Percentiles rank a stretch among this genome's conserved stretches.
Conservation (phyloP, 2,888 invertebrate genomes). For the Diarsia rubi region DNA sequence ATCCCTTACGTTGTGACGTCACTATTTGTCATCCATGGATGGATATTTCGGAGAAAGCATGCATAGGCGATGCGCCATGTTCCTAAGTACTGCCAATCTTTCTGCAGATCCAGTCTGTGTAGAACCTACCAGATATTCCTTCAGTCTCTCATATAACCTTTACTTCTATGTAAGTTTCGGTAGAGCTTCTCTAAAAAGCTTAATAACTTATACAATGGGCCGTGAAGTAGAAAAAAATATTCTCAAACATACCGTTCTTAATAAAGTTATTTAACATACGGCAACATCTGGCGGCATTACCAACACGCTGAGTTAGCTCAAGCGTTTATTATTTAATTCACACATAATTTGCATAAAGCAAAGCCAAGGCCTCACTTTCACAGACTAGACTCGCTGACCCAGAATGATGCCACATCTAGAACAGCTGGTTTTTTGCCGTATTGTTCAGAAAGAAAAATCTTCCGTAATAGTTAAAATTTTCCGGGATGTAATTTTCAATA, state of each 20-base stretch:
- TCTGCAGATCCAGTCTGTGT: background rate
- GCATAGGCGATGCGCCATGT: background rate
- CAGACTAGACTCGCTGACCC: conserved; percentile 55
- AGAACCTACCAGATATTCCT: background rate
- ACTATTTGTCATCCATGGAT: background rate
- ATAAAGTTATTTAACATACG: conserved; percentile 21
- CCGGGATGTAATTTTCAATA: background rate
- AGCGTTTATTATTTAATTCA: conserved; percentile 48
- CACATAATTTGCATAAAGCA: conserved; percentile 46
- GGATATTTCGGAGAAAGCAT: background rate
- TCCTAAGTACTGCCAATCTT: background rate
- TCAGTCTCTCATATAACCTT: background rate
- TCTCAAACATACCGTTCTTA: background rate
- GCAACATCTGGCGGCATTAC: conserved; percentile 1
- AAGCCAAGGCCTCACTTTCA: conserved; percentile 60
- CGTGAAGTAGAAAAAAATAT: background rate
- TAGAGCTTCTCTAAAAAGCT: background rate
- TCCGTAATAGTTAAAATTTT: background rate
- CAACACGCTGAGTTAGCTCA: conserved; percentile 22
- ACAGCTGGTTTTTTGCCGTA: background rate
- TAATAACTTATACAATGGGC: background rate
- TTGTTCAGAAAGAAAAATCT: background rate
- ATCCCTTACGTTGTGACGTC: conserved; percentile 19
- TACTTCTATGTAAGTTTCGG: background rate
- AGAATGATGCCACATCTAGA: conserved; percentile 41